These are phyloP conservation scores for Myotis lucifugus DNA, from an alignment of 2,113 vertebrate species.

Conservation along the genomic window DNA sequence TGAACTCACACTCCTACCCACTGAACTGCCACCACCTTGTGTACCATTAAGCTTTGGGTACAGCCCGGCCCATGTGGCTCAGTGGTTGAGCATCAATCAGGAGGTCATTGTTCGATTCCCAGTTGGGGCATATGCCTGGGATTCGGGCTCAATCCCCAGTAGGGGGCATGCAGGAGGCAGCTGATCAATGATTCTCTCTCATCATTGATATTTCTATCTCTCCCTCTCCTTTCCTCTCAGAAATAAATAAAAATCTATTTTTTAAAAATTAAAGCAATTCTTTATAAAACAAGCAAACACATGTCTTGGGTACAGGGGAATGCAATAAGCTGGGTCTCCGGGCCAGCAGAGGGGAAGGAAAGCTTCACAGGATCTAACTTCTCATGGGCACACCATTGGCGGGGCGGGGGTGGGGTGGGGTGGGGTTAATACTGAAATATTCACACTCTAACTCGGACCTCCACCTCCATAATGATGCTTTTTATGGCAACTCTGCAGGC, in stretches of 20 bases:
- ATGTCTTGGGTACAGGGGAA: background rate
- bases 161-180: too few relatives aligned
- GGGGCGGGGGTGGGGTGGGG: accelerated
- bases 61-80: too few relatives aligned
- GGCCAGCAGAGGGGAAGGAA: background rate
- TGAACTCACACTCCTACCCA: background rate
- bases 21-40: background rate
- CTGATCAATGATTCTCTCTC: too few relatives aligned
- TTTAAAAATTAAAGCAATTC: too few relatives aligned
- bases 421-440: background rate
- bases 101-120: too few relatives aligned
- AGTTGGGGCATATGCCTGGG: too few relatives aligned
- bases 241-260: too few relatives aligned
- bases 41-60: background rate
- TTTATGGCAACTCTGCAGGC: background rate
- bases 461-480: background rate
- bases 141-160: too few relatives aligned
- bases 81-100: too few relatives aligned
- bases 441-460: background rate
- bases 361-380: background rate
- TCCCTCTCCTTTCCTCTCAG: too few relatives aligned
- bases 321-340: background rate
- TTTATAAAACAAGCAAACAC: too few relatives aligned
- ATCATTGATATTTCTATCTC: too few relatives aligned
- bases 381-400: background rate